Base-by-base conservation (phyloP, 2,797 vertebrate genomes). In the Melanotaenia trifasciata region DNA sequence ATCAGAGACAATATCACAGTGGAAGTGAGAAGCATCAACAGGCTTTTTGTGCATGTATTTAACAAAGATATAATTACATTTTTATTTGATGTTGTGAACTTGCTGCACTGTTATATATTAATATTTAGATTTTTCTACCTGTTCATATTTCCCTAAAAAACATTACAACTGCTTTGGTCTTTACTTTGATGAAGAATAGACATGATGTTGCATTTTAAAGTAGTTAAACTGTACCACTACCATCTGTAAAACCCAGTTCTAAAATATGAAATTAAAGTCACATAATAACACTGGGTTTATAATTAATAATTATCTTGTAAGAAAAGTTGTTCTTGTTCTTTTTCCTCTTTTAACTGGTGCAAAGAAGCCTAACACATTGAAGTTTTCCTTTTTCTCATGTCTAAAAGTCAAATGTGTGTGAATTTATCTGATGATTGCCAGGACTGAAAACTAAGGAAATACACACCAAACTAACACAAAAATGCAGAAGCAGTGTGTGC, bases 121-220 rank as follows among this genome's bases (percentile, higher is more conserved):
- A 64, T 45, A 18, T 24, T 10, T 50, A 56, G 0, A 20, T 58
- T 72, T 45, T 9, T 26, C 24, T 30, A 35, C 22, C 13, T 58
- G 16, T 65, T 67, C 1, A 74, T 24, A 62, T 0, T 1, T 36
- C 18, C 20, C 38, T 3, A 10, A 40, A 50, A 2, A 64, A 43
- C 18, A 26, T 65, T 18, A 36, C 16, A 67, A 40, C 10, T 43
- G 22, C 20, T 59, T 51, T 64, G 3, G 11, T 75, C 45, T 65
- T 63, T 9, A n/a, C 43, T 51, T 18, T 3, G 36, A 35, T 38
- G 61, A 57, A 43, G 45, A 71, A 43, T 63, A 45, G 60, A 64
- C 65, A 40, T 60, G 50, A 70, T n/a, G 43, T 14, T 69, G 11
- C n/a, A 14, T 66, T 56, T 65, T 72, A 10, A 72, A 66, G 38